These are phyloP conservation scores for Lasioglossum pauxillum DNA, from an alignment of 2,888 invertebrate species.

Conservation along the genomic window DNA sequence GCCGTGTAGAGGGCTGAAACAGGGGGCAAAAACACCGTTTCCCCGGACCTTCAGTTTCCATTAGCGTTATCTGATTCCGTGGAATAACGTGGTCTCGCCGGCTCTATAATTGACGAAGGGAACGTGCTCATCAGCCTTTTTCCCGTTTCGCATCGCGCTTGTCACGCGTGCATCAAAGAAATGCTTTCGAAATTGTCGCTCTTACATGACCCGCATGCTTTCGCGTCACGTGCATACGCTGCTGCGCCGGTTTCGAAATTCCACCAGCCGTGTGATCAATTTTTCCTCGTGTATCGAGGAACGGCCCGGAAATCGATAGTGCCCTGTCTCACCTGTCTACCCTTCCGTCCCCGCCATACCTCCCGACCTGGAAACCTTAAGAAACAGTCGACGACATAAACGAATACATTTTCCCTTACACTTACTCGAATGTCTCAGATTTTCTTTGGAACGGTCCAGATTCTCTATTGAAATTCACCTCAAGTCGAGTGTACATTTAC, in stretches of 20 bases:
- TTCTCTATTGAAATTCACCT: too few species aligned
- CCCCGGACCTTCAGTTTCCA: slow-evolving; percentile 19
- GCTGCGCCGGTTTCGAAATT: background rate
- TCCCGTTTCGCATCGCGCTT: slow-evolving; percentile 2
- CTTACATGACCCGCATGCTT: slow-evolving; percentile 19
- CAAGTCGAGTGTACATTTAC: too few species aligned
- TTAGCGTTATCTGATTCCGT: slow-evolving; percentile 40
- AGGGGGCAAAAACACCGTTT: background rate
- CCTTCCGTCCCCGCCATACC: background rate
- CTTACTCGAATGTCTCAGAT: too few species aligned
- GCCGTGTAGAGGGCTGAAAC: background rate
- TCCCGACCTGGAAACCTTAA: background rate
- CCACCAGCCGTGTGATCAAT: slow-evolving; percentile 12
- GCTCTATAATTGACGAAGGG: slow-evolving; percentile 16
- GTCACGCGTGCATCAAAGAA: slow-evolving; percentile 22
- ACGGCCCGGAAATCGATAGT: background rate
- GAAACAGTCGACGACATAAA: background rate
- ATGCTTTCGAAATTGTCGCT: slow-evolving; percentile 39
- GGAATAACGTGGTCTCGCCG: slow-evolving; percentile 4
- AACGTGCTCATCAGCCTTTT: slow-evolving; percentile 11
- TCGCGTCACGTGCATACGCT: background rate
- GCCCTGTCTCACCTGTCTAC: slow-evolving; percentile 3
- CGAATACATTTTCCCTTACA: background rate
- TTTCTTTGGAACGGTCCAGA: too few species aligned
- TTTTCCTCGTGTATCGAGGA: slow-evolving; percentile 7